Evolutionary conservation across 2,113 vertebrate species (phyloP).

Genomic region (Cranoglanis bouderius): DNA sequence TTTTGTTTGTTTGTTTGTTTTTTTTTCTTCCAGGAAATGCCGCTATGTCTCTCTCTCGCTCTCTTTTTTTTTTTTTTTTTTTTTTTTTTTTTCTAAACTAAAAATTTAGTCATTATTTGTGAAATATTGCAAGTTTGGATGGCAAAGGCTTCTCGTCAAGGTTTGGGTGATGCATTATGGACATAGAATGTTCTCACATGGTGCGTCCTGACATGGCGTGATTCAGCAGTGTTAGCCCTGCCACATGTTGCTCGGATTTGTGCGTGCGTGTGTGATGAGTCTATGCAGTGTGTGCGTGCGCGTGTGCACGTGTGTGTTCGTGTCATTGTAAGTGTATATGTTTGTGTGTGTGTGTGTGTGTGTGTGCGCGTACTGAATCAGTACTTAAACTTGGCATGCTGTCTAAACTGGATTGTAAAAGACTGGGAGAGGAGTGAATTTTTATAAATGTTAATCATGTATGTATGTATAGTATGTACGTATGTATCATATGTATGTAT

Average conservation of each 20-base stretch:
- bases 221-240: conserved; percentile 63
- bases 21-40: background rate
- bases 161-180: conserved; percentile 29
- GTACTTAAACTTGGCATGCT: conserved; percentile 76
- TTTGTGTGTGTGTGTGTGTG: background rate
- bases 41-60: background rate
- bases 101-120: background rate
- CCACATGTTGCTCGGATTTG: conserved; percentile 48
- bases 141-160: background rate
- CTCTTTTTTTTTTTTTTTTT: background rate
- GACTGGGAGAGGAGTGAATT: conserved; percentile 55
- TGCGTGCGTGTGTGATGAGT: conserved; percentile 17
- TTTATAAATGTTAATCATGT: conserved; percentile 65
- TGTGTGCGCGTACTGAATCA: conserved; percentile 71
- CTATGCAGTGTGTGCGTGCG: background rate
- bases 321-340: conserved; percentile 35
- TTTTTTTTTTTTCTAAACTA: background rate
- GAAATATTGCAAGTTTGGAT: background rate
- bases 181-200: conserved; percentile 29
- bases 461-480: conserved; percentile 65
- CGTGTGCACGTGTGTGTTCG: background rate
- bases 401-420: conserved; percentile 71
- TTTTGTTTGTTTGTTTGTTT: background rate
- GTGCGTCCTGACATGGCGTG: conserved; percentile 41
- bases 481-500: conserved; percentile 49